Base-by-base conservation (phyloP, 2,797 vertebrate genomes). In the Pygocentrus nattereri region DNA sequence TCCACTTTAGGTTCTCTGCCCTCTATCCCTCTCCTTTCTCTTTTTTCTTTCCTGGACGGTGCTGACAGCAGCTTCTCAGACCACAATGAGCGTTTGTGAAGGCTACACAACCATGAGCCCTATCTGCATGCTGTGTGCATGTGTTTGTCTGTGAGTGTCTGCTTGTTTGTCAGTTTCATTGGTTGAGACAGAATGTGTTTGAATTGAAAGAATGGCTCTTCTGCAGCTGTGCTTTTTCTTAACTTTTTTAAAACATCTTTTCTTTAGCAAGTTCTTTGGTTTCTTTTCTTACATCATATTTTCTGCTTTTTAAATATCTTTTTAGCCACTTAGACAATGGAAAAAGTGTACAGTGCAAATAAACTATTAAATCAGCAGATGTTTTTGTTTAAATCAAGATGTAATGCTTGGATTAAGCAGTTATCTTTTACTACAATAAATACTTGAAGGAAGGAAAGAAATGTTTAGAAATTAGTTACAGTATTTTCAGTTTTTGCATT, bases 11-110 rank as follows among this genome's bases (percentile, higher is more conserved):
- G 67, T 78, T 23, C 74, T 81, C 56, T 73, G 41, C 64, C 52
- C 72, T 67, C 69, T 47, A 65, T 78, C 69, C 47, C 75, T 70
- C 38, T 80, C 41, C 76, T 77, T 81, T 71, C 76, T 61, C 58
- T 80, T 73, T 49, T 61, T 61, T 73, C 79, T 79, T 56, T 49
- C 59, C 74, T 81, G 52, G 72, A 83, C 58, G 74, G 78, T 84
- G 87, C 77, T 80, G 80, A 89, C 86, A 85, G 83, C 82, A 79
- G 80, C 59, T 61, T 70, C 58, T 73, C 71, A 78, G 74, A 65
- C 83, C 81, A 89, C 88, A 90, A 87, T 80, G 67, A 59, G 80
- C 38, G 27, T 80, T 84, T 84, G 82, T 88, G 72, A 85, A 71
- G 72, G n/a, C 49, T 49, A 65, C 73, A 87, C 70, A 83, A 76